Evolutionary conservation across 2,888 invertebrate species (phyloP).

Genomic region (Eilema griseolum): DNA sequence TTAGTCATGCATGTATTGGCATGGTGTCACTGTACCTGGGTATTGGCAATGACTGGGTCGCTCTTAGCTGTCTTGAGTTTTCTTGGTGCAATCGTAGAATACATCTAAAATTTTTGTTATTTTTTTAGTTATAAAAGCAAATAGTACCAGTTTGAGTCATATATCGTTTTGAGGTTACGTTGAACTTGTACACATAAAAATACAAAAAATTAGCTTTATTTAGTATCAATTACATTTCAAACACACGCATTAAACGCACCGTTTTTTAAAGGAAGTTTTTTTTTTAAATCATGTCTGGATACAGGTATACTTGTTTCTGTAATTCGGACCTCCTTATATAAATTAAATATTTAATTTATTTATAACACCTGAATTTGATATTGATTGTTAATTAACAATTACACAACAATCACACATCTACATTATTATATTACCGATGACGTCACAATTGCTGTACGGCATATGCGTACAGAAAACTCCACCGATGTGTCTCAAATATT

Average conservation of each 20-base stretch:
- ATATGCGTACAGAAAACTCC: background rate
- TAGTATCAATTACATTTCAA: constrained; percentile 1
- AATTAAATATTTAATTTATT: too few relatives aligned
- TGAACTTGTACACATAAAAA: constrained; percentile 8
- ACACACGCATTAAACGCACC: background rate
- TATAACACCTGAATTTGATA: too few relatives aligned
- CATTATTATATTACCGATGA: too few relatives aligned
- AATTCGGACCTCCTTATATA: too few relatives aligned
- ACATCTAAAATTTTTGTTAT: constrained; percentile 45
- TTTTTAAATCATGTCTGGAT: background rate
- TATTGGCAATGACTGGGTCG: constrained; percentile 81
- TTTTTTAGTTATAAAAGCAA: constrained; percentile 37
- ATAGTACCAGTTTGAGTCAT: constrained; percentile 17
- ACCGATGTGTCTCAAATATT: background rate
- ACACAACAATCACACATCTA: too few relatives aligned
- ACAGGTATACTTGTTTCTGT: background rate
- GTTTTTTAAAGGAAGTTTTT: background rate
- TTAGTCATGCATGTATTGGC: constrained; percentile 19
- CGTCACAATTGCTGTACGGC: too few relatives aligned
- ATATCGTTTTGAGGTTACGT: background rate
- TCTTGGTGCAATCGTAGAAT: constrained; percentile 77
- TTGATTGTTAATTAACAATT: too few relatives aligned
- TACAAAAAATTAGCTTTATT: background rate
- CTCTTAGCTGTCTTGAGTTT: constrained; percentile 77
- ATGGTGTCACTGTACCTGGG: constrained; percentile 43